Base-by-base conservation (phyloP, 2,888 invertebrate species). In the Dynastes maya region DNA sequence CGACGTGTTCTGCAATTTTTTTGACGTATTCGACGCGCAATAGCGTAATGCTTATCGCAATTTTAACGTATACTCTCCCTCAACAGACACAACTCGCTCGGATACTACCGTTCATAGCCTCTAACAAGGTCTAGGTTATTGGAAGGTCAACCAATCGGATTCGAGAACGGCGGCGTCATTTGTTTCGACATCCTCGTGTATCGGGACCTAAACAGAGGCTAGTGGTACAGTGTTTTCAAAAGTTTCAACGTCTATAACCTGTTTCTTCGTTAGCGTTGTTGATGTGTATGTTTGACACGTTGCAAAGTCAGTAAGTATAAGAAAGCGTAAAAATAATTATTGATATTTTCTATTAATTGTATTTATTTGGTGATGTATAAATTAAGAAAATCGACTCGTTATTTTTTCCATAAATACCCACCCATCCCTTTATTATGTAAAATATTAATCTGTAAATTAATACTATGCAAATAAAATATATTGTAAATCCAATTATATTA, bases 191-290 rank as follows among this genome's bases (percentile, higher is more conserved):
- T 61, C 32, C 40, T 51, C 72, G 16, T 11, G 13, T 27, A 22
- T 49, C 4, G 32, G 22, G 3, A 16, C 78, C 63, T 61, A 58
- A 53, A 49, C 13, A 67, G 78, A 78, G 78, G 74, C 45, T 78
- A 78, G 64, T 13, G 45, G 78, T 78, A 78, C 78, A 78, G 78
- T 63, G 27, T 68, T 78, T 78, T 74, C 75, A 78, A 78, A 76
- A 67, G 76, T 67, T 58, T 72, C 22, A 58, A 40, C 72, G 37
- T 67, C 67, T 40, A 64, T 53, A 64, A 76, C 53, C 61, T 45
- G 4, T 67, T n/a, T 32, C 22, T 22, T 16, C 32, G 40, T 64
- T 64, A 11, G n/a, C 37, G n/a, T 64, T 64, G 37, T 3, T 40
- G 13, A 3, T 16, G 37, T 40, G 32, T 64, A 32, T n/a, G 32